These are phyloP conservation scores for Todiramphus saurophagus DNA, from an alignment of 2,113 vertebrate species.

Conservation along the genomic window DNA sequence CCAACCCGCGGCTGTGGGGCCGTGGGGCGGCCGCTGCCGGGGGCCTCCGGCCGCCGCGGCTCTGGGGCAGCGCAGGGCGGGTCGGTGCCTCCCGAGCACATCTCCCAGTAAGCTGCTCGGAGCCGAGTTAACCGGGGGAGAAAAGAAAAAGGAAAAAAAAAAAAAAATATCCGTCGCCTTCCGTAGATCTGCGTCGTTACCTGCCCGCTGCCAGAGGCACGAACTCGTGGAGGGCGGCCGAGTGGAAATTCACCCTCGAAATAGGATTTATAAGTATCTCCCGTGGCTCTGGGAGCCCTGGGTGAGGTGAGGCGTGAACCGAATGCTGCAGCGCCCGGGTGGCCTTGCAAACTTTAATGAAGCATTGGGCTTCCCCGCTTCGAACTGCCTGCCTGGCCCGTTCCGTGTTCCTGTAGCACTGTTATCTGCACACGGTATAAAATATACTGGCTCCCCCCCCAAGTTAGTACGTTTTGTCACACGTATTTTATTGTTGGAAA, in stretches of 20 bases:
- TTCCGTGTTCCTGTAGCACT: background rate
- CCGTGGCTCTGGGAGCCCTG: background rate
- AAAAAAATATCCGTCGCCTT: fast-evolving
- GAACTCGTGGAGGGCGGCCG: fast-evolving
- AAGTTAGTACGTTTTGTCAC: fast-evolving
- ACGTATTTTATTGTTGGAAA: background rate
- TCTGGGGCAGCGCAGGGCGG: background rate
- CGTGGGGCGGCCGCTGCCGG: background rate
- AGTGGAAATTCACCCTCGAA: fast-evolving
- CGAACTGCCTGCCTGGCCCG: fast-evolving
- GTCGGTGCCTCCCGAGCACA: background rate
- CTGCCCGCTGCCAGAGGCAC: background rate
- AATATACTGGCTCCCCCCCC: fast-evolving
- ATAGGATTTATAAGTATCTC: fast-evolving
- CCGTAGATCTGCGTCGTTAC: background rate
- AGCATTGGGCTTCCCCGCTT: background rate
- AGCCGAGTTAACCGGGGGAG: background rate
- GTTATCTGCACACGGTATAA: fast-evolving
- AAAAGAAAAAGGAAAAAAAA: too few species aligned
- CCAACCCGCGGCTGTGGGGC: background rate
- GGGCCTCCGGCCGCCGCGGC: background rate
- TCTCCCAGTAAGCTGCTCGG: background rate
- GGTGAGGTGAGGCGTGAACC: background rate
- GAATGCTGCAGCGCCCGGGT: background rate
- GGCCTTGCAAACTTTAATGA: background rate